Evolutionary conservation across 2,888 invertebrate species (phyloP).

Genomic region (Ganaspis brasiliensis): DNA sequence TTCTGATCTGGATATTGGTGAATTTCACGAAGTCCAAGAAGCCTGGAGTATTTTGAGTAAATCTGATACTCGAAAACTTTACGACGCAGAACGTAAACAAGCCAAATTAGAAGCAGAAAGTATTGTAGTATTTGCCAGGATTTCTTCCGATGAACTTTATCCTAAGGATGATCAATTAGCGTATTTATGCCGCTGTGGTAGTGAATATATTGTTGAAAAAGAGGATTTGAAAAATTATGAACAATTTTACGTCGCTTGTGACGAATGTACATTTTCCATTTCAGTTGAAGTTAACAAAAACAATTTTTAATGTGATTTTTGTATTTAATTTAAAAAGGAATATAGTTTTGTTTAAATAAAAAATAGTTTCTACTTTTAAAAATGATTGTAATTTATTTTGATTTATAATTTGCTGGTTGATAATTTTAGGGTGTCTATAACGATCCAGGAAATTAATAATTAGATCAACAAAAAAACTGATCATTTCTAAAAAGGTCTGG

Average conservation of each 20-base stretch:
- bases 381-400: no score
- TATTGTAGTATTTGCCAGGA: constrained; percentile 84
- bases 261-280: constrained; percentile 89
- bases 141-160: constrained; percentile 82
- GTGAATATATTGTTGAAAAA: constrained; percentile 82
- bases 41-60: constrained; percentile 88
- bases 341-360: not conserved
- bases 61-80: constrained; percentile 83
- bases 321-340: not conserved
- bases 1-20: constrained; percentile 67
- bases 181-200: constrained; percentile 88
- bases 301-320: constrained; percentile 10
- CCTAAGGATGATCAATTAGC: constrained; percentile 79
- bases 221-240: constrained; percentile 74
- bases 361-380: no score
- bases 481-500: no score
- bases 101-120: constrained; percentile 82
- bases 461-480: no score
- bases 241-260: constrained; percentile 81
- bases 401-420: no score
- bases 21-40: constrained; percentile 84
- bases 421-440: no score
- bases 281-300: constrained; percentile 79
- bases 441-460: no score
- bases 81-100: constrained; percentile 85